Base-by-base conservation (phyloP, 1,140 invertebrate genomes). In the Lysiphlebus fabarum region DNA sequence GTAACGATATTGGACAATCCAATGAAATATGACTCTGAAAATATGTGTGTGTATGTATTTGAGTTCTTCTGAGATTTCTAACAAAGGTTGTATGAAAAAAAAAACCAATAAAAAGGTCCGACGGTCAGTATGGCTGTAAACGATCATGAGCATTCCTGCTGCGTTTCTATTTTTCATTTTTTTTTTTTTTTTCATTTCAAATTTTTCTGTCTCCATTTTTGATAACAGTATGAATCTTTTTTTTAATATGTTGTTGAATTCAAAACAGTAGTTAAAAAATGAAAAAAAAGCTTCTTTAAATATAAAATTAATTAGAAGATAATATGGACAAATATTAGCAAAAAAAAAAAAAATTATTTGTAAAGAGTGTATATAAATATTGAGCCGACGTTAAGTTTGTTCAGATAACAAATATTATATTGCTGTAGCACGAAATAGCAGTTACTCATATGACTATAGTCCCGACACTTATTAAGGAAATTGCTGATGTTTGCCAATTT, bases 371-470 rank as follows among this genome's bases (percentile, higher is more conserved):
- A 26, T 26, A 26, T 26, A 26, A 26, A 26, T 26, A 26, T 26
- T 26, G 17, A 26, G 17, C 17, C 17, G 17, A 26, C 17, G 17
- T 26, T 26, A 26, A 26, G 2, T 26, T 26, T 26, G 17, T 26
- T 1, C 4, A 26, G 17, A 26, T 26, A 26, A 26, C 17, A 26
- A 26, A 26, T 26, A 26, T 26, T 26, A 26, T 26, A 26, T 26
- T 26, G 4, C 17, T 26, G 0, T 66, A 74, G 70, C 77, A 80
- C 76, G 77, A 68, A 76, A 66, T 66, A 69, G 61, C 75, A 74
- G 72, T 78, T 77, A 77, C 76, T 79, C 76, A 78, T 78, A 77
- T 77, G 74, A 77, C 76, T 77, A 75, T 72, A 71, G 73, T 67
- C 69, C 57, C 37, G 76, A 78, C 76, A 79, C 76, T 75, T 75